Evolutionary conservation across 1,140 invertebrate genomes (phyloP).

Genomic region (Camponotus vicinus): DNA sequence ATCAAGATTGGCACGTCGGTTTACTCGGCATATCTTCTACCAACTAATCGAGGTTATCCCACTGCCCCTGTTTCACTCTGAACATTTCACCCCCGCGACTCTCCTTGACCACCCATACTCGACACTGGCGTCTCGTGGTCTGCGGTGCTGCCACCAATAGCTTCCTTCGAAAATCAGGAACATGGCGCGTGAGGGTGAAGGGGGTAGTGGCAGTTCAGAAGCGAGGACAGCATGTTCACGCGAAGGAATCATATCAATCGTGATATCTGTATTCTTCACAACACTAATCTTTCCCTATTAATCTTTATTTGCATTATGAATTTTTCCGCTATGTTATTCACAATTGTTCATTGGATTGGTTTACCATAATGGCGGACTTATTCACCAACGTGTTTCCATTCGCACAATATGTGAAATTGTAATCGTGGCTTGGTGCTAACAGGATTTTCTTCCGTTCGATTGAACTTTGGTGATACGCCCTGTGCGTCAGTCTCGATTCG

Average conservation of each 20-base stretch:
- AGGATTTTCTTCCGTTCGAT: neutral
- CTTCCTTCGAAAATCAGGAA: conserved; percentile 57
- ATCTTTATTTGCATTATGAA: neutral
- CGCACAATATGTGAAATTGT: neutral
- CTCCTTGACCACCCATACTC: neutral
- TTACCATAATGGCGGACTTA: neutral
- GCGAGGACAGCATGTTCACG: conserved; percentile 22
- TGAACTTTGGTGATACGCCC: neutral
- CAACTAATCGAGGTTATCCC: conserved; percentile 56
- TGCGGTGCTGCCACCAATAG: conserved; percentile 62
- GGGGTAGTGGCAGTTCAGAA: conserved; percentile 27
- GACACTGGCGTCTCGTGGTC: conserved; percentile 24
- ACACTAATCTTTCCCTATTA: neutral
- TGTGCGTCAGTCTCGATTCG: neutral
- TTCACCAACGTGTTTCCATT: conserved; percentile 1
- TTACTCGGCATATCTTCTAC: neutral
- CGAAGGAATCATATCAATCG: neutral
- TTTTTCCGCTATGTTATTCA: neutral
- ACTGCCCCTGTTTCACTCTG: conserved; percentile 34
- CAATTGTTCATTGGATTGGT: neutral
- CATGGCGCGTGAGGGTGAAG: neutral
- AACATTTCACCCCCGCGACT: neutral
- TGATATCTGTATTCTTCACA: neutral
- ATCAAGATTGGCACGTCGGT: conserved; percentile 35
- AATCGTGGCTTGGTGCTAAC: neutral